phyloP scores from a whole-genome alignment of 2,113 vertebrate species.

The Corythoichthys intestinalis region DNA sequence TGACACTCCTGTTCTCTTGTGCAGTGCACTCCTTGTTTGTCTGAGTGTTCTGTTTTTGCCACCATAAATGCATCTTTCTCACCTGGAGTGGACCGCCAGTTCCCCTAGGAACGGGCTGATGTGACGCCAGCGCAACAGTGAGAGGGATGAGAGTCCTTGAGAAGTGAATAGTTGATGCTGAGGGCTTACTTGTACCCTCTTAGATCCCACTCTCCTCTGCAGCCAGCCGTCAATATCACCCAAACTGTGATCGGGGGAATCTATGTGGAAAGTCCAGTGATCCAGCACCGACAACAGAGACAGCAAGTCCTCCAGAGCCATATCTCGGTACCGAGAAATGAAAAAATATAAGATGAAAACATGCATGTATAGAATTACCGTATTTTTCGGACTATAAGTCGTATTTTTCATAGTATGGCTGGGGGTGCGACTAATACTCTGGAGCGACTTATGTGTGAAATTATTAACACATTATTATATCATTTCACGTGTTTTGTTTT shows the following conservation, averaged over 20 bases:
- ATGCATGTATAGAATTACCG: background rate
- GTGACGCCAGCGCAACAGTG: slow-evolving; percentile 80
- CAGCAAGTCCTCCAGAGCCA: slow-evolving; percentile 78
- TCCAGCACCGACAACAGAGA: slow-evolving; percentile 70
- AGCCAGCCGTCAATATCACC: slow-evolving; percentile 78
- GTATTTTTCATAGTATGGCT: no score
- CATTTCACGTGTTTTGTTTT: no score
- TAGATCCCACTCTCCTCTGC: slow-evolving; percentile 69
- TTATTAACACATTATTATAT: no score
- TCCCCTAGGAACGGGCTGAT: slow-evolving; percentile 78
- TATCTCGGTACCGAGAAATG: slow-evolving; percentile 55
- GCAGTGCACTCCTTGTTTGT: slow-evolving; percentile 4
- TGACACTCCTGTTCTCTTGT: no score
- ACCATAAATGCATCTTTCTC: slow-evolving; percentile 24
- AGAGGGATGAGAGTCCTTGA: slow-evolving; percentile 56
- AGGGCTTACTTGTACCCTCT: slow-evolving; percentile 72
- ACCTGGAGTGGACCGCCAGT: slow-evolving; percentile 85
- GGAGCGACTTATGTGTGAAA: no score
- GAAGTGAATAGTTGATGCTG: slow-evolving; percentile 71
- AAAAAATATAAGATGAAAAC: background rate
- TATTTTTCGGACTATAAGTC: no score
- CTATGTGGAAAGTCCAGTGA: slow-evolving; percentile 74
- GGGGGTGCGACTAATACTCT: no score
- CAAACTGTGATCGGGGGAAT: slow-evolving; percentile 74
- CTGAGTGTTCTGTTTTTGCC: slow-evolving; percentile 12